These are phyloP conservation scores for Daubentonia madagascariensis DNA, from an alignment of 2,113 vertebrate genomes.

Conservation along the genomic window DNA sequence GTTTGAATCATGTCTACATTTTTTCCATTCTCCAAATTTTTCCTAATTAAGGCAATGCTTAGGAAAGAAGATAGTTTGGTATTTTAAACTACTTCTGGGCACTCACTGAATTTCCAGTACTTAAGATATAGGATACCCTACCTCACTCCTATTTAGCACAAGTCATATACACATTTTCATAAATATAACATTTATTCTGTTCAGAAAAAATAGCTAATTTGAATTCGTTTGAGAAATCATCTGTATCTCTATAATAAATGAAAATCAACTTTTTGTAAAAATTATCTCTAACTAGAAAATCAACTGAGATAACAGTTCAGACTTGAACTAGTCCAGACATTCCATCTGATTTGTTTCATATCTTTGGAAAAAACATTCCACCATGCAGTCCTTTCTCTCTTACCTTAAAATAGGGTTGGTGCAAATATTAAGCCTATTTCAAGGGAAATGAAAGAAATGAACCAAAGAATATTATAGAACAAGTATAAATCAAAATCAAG, in stretches of 20 bases:
- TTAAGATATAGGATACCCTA: not conserved
- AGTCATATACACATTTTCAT: not conserved
- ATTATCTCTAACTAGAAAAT: not conserved
- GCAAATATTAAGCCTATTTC: not conserved
- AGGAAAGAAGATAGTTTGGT: not conserved
- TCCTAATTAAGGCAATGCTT: conserved; percentile 53
- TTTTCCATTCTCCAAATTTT: conserved; percentile 65
- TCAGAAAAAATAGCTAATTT: not conserved
- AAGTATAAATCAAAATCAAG: conserved; percentile 9
- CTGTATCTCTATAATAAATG: not conserved
- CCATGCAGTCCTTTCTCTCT: not conserved
- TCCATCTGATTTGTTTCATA: not conserved
- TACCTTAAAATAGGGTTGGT: not conserved
- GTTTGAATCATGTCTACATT: conserved; percentile 57
- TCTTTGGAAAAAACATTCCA: not conserved
- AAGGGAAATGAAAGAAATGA: not conserved
- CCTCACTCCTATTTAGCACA: not conserved
- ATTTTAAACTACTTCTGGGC: conserved; percentile 42
- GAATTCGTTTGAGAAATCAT: not conserved
- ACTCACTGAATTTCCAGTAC: not conserved
- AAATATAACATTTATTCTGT: not conserved
- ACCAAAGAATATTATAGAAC: conserved; percentile 7
- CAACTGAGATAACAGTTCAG: not conserved
- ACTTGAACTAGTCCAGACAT: not conserved
- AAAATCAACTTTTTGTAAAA: not conserved